Evolutionary conservation across 2,888 invertebrate species (phyloP).

Genomic region (Pterostichus niger): DNA sequence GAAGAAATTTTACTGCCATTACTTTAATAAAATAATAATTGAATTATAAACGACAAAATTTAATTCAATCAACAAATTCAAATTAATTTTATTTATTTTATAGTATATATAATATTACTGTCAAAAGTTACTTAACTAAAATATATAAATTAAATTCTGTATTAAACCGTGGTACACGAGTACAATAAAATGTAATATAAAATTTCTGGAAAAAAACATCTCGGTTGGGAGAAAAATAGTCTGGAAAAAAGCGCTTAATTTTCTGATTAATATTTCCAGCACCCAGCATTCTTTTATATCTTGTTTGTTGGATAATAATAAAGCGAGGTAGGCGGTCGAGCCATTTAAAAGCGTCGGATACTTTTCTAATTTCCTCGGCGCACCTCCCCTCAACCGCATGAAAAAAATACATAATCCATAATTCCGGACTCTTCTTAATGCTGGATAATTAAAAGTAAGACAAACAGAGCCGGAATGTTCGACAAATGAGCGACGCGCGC

Average conservation of each 20-base stretch:
- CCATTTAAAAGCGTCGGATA: constrained; percentile 65
- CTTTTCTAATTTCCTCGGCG: constrained; percentile 64
- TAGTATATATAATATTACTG: no score
- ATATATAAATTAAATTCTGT: background rate
- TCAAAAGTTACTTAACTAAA: no score
- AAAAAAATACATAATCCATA: constrained; percentile 66
- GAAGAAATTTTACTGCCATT: no score
- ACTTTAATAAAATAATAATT: no score
- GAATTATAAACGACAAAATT: no score
- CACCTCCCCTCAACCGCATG: constrained; percentile 24
- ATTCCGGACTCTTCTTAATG: constrained; percentile 63
- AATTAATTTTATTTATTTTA: no score
- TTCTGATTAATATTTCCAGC: constrained; percentile 63
- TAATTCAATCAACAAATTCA: no score
- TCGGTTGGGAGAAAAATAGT: constrained; percentile 33
- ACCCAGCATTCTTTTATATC: constrained; percentile 65
- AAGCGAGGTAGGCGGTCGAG: constrained; percentile 53
- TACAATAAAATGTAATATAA: constrained; percentile 27
- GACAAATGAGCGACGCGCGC: constrained; percentile 59
- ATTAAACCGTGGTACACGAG: background rate
- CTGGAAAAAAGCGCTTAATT: constrained; percentile 61
- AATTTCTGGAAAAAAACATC: constrained; percentile 38
- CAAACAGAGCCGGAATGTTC: constrained; percentile 58
- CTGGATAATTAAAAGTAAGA: constrained; percentile 66
- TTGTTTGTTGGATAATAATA: constrained; percentile 67